Evolutionary conservation across 2,113 vertebrate genomes (phyloP).

Genomic region (Periophthalmodon schlosseri): DNA sequence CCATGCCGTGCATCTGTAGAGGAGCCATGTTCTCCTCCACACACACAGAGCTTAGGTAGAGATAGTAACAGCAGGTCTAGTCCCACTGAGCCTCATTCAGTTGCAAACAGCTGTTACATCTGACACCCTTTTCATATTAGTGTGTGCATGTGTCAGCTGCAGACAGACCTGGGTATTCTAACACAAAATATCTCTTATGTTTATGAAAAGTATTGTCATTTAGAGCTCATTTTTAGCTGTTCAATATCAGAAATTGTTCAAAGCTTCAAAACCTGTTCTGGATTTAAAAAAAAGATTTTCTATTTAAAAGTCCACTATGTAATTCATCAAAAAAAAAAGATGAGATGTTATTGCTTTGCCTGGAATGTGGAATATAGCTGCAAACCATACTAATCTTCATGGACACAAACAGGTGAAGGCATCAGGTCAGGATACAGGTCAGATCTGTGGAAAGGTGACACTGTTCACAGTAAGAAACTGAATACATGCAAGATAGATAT

Average conservation of each 20-base stretch:
- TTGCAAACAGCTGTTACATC: conserved; percentile 54
- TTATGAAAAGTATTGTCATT: not conserved
- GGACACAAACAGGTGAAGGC: no score
- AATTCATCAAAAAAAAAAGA: no score
- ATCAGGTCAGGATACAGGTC: no score
- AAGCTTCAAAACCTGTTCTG: not conserved
- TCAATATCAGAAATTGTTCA: not conserved
- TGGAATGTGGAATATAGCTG: no score
- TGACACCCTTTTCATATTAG: conserved; percentile 12
- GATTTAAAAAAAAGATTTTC: no score
- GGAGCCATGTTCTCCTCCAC: not conserved
- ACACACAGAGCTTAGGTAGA: conserved; percentile 2
- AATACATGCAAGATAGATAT: no score
- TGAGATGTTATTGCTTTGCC: no score
- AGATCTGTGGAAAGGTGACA: no score
- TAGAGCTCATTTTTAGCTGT: not conserved
- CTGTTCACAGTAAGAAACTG: no score
- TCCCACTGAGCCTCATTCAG: conserved; percentile 58
- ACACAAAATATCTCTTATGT: not conserved
- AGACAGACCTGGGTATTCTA: not conserved
- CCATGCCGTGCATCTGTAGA: not conserved
- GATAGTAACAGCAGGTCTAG: conserved; percentile 20
- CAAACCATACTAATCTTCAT: no score
- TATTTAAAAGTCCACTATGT: no score
- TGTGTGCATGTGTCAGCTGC: conserved; percentile 13